Evolutionary conservation across 2,113 vertebrate genomes (phyloP).

Genomic region (Chaetodon auriga): DNA sequence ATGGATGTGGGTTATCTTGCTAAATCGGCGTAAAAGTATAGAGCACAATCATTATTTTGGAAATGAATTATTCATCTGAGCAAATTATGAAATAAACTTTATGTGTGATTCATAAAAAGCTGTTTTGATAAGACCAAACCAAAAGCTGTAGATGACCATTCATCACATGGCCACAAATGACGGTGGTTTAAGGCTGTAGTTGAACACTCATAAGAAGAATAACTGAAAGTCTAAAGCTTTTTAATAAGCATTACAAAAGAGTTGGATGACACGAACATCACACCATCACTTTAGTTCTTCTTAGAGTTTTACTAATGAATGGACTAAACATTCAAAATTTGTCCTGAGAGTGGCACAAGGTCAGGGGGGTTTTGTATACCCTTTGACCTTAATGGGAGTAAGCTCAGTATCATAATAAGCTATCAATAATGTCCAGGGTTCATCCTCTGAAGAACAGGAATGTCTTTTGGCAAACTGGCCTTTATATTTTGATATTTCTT

Average conservation of each 20-base stretch:
- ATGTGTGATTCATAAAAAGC: neutral
- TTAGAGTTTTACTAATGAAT: neutral
- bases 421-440: neutral
- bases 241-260: neutral
- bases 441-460: neutral
- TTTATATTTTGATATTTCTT: neutral
- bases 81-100: neutral
- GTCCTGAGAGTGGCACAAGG: neutral
- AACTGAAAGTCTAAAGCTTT: neutral
- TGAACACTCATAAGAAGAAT: slow-evolving; percentile 1
- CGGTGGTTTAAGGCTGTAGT: neutral
- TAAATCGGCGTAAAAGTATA: neutral
- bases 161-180: slow-evolving; percentile 7
- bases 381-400: neutral
- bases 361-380: neutral
- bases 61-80: neutral
- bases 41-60: neutral
- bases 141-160: neutral
- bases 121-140: neutral
- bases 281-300: neutral
- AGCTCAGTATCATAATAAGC: neutral
- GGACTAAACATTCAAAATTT: neutral
- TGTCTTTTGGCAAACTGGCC: neutral
- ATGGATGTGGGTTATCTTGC: neutral
- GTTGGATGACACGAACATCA: neutral